Conservation (phyloP, 2,888 invertebrate genomes). For the Liodrosophila aerea region DNA sequence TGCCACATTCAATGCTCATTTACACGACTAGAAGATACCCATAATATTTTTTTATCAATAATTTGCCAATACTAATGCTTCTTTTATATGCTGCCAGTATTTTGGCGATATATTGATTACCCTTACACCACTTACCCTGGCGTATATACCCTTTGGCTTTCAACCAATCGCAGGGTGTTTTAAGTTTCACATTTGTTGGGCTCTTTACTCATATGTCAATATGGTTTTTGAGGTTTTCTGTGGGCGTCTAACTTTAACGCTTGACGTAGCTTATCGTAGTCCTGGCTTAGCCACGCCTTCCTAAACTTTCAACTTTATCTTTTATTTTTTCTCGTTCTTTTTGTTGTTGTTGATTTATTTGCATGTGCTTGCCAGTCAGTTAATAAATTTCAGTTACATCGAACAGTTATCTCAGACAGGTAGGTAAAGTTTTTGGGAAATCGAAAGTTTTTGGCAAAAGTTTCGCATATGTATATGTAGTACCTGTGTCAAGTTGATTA, state of each 20-base stretch:
- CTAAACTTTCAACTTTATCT: conserved; percentile 43
- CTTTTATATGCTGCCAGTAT: too few relatives aligned
- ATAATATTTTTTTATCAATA: too few relatives aligned
- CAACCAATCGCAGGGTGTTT: conserved; percentile 6
- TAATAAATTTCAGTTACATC: conserved; percentile 69
- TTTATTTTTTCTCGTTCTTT: conserved; percentile 21
- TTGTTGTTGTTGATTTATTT: conserved; percentile 64
- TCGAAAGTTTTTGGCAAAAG: conserved; percentile 59
- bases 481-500: conserved; percentile 73
- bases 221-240: conserved; percentile 52
- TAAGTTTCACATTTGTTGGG: conserved; percentile 43
- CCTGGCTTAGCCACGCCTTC: conserved; percentile 37
- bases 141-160: conserved; percentile 6
- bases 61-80: too few relatives aligned
- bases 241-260: conserved; percentile 50
- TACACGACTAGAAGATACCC: too few relatives aligned
- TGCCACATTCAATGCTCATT: too few relatives aligned
- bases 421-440: conserved; percentile 43
- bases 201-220: conserved; percentile 67
- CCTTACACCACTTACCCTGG: too few relatives aligned
- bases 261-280: conserved; percentile 51
- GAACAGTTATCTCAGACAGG: conserved; percentile 51
- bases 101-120: too few relatives aligned
- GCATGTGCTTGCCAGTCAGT: conserved; percentile 57
- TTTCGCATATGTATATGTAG: conserved; percentile 39